Evolutionary conservation across 2,888 invertebrate species (phyloP).

Genomic region (Pseudanteris insignis): DNA sequence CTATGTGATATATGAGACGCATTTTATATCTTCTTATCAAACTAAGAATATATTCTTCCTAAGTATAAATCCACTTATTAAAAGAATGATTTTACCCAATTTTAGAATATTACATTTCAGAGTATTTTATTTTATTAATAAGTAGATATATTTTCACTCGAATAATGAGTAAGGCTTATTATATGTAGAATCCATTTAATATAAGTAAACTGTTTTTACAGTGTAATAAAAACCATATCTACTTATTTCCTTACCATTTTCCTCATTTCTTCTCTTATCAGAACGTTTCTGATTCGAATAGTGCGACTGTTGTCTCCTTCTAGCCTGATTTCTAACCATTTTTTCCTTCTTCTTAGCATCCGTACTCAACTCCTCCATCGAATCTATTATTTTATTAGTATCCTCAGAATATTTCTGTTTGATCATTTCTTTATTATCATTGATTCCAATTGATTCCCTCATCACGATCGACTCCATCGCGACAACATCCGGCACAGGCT

Average conservation of each 20-base stretch:
- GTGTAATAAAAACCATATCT: too few species aligned
- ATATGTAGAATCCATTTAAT: too few species aligned
- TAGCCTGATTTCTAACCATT: constrained; percentile 66
- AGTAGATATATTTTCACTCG: too few species aligned
- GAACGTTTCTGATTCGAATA: constrained; percentile 52
- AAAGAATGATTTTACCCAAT: too few species aligned
- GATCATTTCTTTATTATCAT: constrained; percentile 13
- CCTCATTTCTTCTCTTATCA: constrained; percentile 56
- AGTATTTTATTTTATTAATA: too few species aligned
- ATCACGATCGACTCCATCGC: constrained; percentile 55
- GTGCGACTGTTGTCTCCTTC: constrained; percentile 67
- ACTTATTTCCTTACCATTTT: constrained; percentile 49
- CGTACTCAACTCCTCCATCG: constrained; percentile 60
- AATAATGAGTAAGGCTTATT: too few species aligned
- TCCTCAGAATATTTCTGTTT: constrained; percentile 52
- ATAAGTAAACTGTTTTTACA: too few species aligned
- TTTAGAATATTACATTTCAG: too few species aligned
- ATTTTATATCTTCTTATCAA: too few species aligned
- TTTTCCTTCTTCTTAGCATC: constrained; percentile 70
- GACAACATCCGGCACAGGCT: constrained; percentile 63
- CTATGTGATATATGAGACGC: too few species aligned
- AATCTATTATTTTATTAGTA: constrained; percentile 58
- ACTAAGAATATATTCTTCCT: too few species aligned
- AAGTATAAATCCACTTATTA: too few species aligned
- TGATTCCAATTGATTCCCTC: constrained; percentile 15